Evolutionary conservation across 64 coral and sea anemone species (phyloP).

Genomic region (Astreopora myriophthalma): DNA sequence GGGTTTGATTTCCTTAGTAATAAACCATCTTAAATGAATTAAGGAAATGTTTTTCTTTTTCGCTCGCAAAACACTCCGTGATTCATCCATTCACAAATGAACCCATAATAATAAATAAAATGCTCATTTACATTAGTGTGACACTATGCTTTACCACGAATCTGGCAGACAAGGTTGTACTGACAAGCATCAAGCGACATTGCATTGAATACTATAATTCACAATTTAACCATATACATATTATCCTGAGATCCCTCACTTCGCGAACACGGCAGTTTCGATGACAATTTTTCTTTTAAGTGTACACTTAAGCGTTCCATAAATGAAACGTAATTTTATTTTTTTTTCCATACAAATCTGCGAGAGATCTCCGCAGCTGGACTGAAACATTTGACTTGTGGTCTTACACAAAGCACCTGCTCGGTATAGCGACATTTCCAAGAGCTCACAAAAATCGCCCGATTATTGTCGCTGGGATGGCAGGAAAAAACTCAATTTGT

Average conservation of each 20-base stretch:
- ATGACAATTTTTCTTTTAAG: not conserved
- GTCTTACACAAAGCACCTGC: constrained; percentile 6
- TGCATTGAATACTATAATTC: not conserved
- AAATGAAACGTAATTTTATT: not conserved
- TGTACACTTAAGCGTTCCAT: not conserved
- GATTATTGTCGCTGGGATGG: constrained; percentile 3
- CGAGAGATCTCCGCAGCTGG: constrained; percentile 32
- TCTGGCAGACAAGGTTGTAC: not conserved
- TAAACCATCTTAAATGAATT: constrained; percentile 39
- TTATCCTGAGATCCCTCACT: not conserved
- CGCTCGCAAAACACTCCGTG: not conserved
- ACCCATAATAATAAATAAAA: constrained; percentile 6
- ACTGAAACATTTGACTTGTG: constrained; percentile 5
- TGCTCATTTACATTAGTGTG: not conserved
- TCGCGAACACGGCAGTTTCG: not conserved
- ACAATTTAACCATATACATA: not conserved
- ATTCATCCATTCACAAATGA: not conserved
- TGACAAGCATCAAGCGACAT: not conserved
- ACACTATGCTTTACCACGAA: not conserved
- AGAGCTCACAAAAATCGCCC: not conserved
- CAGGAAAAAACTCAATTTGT: not conserved
- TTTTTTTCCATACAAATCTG: not conserved
- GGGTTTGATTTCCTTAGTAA: constrained; percentile 2
- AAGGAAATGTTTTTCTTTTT: constrained; percentile 26
- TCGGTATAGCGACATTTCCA: constrained; percentile 13